phyloP scores from a whole-genome alignment of 2,113 vertebrate species.

The zebrafish (Danio rerio) region GRCz12tu NC_133194.1:32672001-32672500 shows the following conservation, averaged over 20 bases:
- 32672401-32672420: constrained; percentile 16
- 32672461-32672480: constrained; percentile 13
- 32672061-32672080: constrained; percentile 56
- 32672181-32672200: constrained; percentile 57
- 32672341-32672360: constrained; percentile 71
- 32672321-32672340: constrained; percentile 52
- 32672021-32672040: background rate
- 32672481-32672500: background rate
- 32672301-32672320: constrained; percentile 65
- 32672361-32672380: constrained; percentile 50
- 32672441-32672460: background rate
- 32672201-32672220: constrained; percentile 60
- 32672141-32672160: constrained; percentile 52
- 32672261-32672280: constrained; percentile 62
- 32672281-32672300: constrained; percentile 76
- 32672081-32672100: background rate
- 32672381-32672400: constrained; percentile 23
- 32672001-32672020: background rate
- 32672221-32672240: constrained; percentile 62
- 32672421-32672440: background rate
- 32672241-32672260: constrained; percentile 76
- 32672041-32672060: constrained; percentile 32
- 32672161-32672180: constrained; percentile 56
- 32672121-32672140: background rate
- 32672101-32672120: background rate